Base-by-base conservation (phyloP, 2,888 invertebrate species). In the Peribatodes rhomboidaria region DNA sequence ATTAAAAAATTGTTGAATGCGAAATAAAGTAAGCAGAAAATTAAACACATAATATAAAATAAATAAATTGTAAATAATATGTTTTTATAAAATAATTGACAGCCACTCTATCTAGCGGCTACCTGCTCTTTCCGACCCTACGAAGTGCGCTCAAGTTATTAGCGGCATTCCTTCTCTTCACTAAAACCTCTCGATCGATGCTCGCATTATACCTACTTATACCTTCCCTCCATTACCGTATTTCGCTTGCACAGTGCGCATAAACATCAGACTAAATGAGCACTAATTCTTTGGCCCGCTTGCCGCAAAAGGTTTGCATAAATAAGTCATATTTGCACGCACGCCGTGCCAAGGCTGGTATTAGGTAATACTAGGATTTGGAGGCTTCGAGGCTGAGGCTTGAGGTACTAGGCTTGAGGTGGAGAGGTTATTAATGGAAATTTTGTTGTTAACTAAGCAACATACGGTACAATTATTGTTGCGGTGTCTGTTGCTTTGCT, bases 261-360 rank as follows among this genome's bases (percentile, higher is more conserved):
- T 92, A 92, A 92, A 92, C 90, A 89, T 87, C 79, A 78, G 74
- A 83, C 84, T 78, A 82, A 90, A 92, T 89, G 90, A 91, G 86
- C 86, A 90, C 91, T 92, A 92, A 91, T 90, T 91, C 85, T 84
- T 85, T 85, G 78, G 73, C 71, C 70, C 81, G 79, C 75, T 59
- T 79, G 78, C 71, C 63, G 81, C 84, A 84, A 81, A 83, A 85
- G 83, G 80, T 91, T 89, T 87, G 85, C 91, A 91, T 92, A 93
- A 91, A 92, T 89, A 90, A 90, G 90, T 91, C 92, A 92, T 93
- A 92, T 90, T 92, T 86, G 85, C 86, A 89, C 90, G 88, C 88
- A 86, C 77, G 76, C 73, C 70, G 73, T 66, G 66, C 71, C 68
- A 69, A 71, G 73, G 67, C 78, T 84, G 88, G 46, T 86, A 82